Evolutionary conservation across 1,140 invertebrate genomes (phyloP).

Genomic region (Orchesella cincta): DNA sequence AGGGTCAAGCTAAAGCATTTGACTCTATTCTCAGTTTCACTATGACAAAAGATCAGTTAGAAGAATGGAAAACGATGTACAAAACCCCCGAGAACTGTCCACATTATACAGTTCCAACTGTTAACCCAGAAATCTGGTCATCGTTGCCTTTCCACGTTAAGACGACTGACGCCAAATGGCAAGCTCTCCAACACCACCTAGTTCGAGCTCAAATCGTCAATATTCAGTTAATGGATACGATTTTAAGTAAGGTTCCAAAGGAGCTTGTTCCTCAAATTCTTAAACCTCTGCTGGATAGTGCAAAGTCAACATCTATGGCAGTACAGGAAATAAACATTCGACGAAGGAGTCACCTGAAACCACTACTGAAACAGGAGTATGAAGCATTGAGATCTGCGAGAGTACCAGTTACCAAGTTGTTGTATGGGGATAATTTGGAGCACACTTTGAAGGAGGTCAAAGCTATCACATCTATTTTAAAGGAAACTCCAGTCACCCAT

Average conservation of each 20-base stretch:
- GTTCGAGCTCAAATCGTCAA: constrained; percentile 20
- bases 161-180: neutral
- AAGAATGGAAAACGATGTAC: neutral
- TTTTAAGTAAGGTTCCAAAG: constrained; percentile 20
- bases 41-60: constrained; percentile 11
- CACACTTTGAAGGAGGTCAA: neutral
- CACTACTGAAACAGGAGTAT: neutral
- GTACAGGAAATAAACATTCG: constrained; percentile 2
- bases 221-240: neutral
- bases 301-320: neutral
- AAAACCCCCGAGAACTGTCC: constrained; percentile 32
- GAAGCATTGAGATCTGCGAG: neutral
- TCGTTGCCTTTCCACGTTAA: neutral
- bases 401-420: constrained; percentile 15
- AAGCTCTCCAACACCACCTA: constrained; percentile 28
- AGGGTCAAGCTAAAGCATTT: neutral
- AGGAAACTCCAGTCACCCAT: too few relatives aligned
- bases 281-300: constrained; percentile 6
- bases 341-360: neutral
- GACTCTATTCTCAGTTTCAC: neutral
- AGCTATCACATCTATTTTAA: neutral
- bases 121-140: constrained; percentile 36
- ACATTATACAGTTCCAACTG: constrained; percentile 9
- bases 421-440: constrained; percentile 39
- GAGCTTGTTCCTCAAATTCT: neutral